Evolutionary conservation across 2,797 vertebrate genomes (phyloP).

Genomic region (Rhynchotus rufescens): DNA sequence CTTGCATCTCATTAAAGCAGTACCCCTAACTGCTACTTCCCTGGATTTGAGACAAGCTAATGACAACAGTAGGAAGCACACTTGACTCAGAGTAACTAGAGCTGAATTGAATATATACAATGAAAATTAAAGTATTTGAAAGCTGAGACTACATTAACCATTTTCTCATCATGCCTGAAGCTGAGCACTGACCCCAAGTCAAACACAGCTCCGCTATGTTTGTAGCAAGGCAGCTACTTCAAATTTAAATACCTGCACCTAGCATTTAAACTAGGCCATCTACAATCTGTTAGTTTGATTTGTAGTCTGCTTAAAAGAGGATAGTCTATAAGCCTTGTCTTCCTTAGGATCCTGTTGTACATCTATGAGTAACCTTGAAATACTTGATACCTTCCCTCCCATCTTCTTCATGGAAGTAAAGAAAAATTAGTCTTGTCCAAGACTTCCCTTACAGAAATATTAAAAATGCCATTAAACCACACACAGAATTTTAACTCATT

Average conservation of each 20-base stretch:
- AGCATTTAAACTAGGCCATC: background rate
- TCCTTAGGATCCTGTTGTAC: background rate
- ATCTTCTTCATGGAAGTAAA: background rate
- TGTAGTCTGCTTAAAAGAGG: background rate
- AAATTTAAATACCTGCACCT: background rate
- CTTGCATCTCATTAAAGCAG: background rate
- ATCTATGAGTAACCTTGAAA: background rate
- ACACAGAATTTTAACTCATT: background rate
- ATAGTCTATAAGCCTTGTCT: background rate
- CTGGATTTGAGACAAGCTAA: constrained; percentile 25
- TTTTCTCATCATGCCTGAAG: background rate
- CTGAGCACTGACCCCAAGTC: background rate
- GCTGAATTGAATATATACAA: background rate
- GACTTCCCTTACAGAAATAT: background rate
- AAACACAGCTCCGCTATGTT: background rate
- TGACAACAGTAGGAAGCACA: constrained; percentile 68
- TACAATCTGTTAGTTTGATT: background rate
- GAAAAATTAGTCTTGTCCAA: background rate
- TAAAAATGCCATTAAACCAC: background rate
- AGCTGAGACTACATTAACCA: background rate
- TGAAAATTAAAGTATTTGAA: background rate
- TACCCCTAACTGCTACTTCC: background rate
- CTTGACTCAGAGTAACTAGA: constrained; percentile 39
- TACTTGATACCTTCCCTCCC: background rate
- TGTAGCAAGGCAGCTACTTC: background rate